Evolutionary conservation across 2,888 invertebrate genomes (phyloP).

Genomic region (Alloplasta piceator): DNA sequence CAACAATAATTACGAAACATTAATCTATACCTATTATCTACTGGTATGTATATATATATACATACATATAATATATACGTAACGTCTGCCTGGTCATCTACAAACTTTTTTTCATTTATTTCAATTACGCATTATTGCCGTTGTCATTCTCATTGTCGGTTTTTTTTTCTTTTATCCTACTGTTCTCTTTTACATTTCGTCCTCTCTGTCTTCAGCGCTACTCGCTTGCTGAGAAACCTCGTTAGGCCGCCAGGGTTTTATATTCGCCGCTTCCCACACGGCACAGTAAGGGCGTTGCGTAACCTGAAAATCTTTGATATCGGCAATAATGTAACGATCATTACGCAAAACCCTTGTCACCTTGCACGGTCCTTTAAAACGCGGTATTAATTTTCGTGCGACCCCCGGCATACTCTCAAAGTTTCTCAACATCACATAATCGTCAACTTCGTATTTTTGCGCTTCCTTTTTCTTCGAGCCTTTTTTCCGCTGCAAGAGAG

Average conservation of each 20-base stretch:
- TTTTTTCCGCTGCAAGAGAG: constrained; percentile 74
- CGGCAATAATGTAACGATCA: constrained; percentile 64
- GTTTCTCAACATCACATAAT: constrained; percentile 63
- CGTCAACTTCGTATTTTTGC: constrained; percentile 52
- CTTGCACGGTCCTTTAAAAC: constrained; percentile 64
- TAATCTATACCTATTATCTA: no score
- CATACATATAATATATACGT: not conserved
- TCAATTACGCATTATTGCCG: no score
- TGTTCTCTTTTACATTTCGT: no score
- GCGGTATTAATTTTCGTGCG: constrained; percentile 62
- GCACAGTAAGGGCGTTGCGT: constrained; percentile 60
- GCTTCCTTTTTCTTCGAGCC: constrained; percentile 68
- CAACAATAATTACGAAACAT: no score
- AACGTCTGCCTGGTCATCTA: no score
- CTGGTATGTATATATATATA: no score
- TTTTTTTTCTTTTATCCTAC: no score
- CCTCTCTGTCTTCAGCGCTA: no score
- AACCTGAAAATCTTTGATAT: constrained; percentile 61
- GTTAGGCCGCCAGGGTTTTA: constrained; percentile 58
- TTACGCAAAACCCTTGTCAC: constrained; percentile 58
- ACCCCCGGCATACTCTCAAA: constrained; percentile 59
- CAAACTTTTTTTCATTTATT: no score
- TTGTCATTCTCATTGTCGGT: no score
- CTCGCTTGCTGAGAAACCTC: not conserved
- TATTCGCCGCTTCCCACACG: constrained; percentile 65